Evolutionary conservation across 2,113 vertebrate species (phyloP), one percentile per base, ranked within the genome.

Genomic region (Spheniscus mendiculus): DNA sequence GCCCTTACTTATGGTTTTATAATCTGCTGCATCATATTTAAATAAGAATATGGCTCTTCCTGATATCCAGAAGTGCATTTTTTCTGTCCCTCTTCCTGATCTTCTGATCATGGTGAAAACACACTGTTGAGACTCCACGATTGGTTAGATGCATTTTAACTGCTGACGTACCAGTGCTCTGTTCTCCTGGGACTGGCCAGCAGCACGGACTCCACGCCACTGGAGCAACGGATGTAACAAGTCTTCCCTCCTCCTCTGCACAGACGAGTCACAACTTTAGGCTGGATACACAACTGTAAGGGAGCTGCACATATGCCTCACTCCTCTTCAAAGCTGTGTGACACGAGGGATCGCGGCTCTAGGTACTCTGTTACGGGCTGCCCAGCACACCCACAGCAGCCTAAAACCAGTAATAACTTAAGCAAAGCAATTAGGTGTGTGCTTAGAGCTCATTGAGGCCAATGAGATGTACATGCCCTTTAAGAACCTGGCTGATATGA

Each of bases 181-280:
- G 15, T n/a, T 78, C 42, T 80, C 38, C 34, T 50, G 63, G 17
- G 69, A 45, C 38, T n/a, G 44, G n/a, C 18, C 40, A 61, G 73
- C n/a, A 58, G 36, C 11, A 4, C 5, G 32, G 42, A 66, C 32
- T 83, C 72, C 11, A 45, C 1, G 6, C 0, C 2, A 10, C 65
- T 52, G 59, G 38, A 84, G 34, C 34, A 76, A 25, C 0, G 6
- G 25, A 58, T 23, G 12, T 9, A 65, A 23, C 5, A 38, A 71
- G 15, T 9, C 55, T 30, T 65, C 15, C 52, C 40, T 55, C 22
- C 34, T 55, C 42, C 40, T 74, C 77, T 22, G 16, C 1, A 5
- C 6, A 52, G 22, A 14, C 4, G 3, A 47, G 18, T 58, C 19
- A 9, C 29, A 49, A 13, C 40, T 83, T 82, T 4, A 32, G 59